These are phyloP conservation scores for Pitta sordida DNA, from an alignment of 2,113 vertebrate genomes.

Conservation along the genomic window DNA sequence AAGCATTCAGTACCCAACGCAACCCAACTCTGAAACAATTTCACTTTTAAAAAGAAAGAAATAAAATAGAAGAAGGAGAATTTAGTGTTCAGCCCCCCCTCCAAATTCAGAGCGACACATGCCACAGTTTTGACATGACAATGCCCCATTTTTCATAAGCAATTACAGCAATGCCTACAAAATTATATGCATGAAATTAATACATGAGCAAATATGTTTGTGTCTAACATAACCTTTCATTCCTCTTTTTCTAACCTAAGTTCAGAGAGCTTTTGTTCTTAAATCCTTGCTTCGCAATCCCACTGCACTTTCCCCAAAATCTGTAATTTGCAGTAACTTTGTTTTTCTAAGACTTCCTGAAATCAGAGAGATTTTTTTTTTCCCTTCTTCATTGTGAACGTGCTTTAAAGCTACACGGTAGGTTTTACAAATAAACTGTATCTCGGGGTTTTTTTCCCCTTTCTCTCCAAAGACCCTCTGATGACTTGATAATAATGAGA, in stretches of 20 bases:
- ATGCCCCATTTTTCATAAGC: neutral
- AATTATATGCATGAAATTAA: constrained; percentile 4
- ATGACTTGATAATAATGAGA: constrained; percentile 63
- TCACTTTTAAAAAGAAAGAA: constrained; percentile 38
- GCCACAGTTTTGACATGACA: neutral
- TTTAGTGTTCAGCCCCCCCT: neutral
- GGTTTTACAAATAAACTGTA: constrained; percentile 59
- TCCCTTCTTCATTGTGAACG: neutral
- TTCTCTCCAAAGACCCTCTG: constrained; percentile 56
- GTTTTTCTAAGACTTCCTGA: constrained; percentile 28
- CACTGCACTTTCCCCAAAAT: neutral
- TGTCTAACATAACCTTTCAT: neutral
- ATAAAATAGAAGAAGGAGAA: neutral
- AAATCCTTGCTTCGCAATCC: neutral
- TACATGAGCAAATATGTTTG: constrained; percentile 43
- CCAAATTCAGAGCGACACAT: neutral
- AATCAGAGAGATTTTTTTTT: constrained; percentile 5
- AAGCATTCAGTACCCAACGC: constrained; percentile 7
- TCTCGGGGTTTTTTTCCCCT: neutral
- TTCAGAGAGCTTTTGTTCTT: constrained; percentile 24
- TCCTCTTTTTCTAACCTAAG: neutral
- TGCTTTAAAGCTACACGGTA: constrained; percentile 25
- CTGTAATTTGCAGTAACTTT: constrained; percentile 8
- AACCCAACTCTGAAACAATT: constrained; percentile 14
- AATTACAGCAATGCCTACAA: neutral